Evolutionary conservation across 2,888 invertebrate genomes (phyloP).

Genomic region (Odontothrips loti): DNA sequence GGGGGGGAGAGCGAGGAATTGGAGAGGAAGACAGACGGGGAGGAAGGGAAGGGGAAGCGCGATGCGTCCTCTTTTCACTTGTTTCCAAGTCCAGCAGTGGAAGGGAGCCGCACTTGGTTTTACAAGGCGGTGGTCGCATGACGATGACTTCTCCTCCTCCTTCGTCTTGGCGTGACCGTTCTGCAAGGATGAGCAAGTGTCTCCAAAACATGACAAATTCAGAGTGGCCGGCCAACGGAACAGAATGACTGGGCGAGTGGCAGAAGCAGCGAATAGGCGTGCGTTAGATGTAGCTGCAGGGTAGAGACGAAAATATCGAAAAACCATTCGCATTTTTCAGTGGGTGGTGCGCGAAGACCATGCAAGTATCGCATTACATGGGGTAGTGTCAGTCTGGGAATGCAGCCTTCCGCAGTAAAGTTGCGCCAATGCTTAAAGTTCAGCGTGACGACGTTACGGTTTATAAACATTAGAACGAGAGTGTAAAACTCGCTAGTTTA

Average conservation of each 20-base stretch:
- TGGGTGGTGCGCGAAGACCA: too few species aligned
- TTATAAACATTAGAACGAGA: too few species aligned
- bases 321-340: too few species aligned
- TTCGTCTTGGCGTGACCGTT: conserved; percentile 10
- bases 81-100: background rate
- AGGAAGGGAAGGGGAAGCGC: background rate
- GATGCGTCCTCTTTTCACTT: background rate
- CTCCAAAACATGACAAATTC: conserved; percentile 14
- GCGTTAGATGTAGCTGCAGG: too few species aligned
- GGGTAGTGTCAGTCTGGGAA: too few species aligned
- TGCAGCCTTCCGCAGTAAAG: background rate
- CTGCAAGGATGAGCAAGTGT: conserved; percentile 13
- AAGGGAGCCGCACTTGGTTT: background rate
- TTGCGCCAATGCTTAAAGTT: background rate
- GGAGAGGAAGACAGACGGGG: background rate
- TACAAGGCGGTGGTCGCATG: background rate
- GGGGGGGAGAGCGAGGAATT: background rate
- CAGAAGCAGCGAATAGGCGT: background rate
- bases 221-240: background rate
- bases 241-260: background rate
- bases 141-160: background rate
- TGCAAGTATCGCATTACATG: too few species aligned
- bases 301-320: too few species aligned
- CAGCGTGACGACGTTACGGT: background rate
- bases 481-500: too few species aligned